Base-by-base conservation (phyloP, 1,140 invertebrate species). In the Pissodes strobi region DNA sequence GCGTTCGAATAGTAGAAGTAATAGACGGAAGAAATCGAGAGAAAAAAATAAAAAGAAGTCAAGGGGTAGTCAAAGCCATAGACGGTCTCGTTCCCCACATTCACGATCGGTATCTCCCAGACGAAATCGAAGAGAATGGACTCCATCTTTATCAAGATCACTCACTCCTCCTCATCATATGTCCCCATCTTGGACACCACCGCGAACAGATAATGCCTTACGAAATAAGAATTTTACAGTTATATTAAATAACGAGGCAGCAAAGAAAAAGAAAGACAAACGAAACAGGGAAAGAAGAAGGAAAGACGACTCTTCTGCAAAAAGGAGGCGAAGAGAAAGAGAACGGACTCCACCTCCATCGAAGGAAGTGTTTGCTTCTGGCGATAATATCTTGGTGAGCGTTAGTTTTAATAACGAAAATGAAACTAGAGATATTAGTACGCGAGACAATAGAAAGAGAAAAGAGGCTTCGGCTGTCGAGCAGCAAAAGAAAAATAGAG, bases 321-420 rank as follows among this genome's bases (percentile, higher is more conserved):
- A 80, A 65, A 82, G 75, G 67, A 87, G 82, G 61, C 49, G 72
- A 67, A 79, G 76, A 25, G 79, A 82, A 51, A 74, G 82, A 34
- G 81, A 83, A 18, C 81, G 82, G 55, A 83, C 83, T 0, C 83
- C 85, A 0, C 80, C 84, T 2, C 90, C 90, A 1, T 90, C 87
- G 0, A 95, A 95, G 76, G 92, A 94, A 79, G 91, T 95, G 0
- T 94, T 94, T 73, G 90, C 92, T 0, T 93, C 92, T 19, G 93
- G 93, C 2, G 92, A 94, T 78, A 94, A 94, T 74, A 95, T 95
- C 55, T 82, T 94, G 23, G 92, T 95, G 0, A 94, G 92, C 77
- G 91, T 95, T 4, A 94, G 91, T 77, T 95, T 95, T 76, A 90
- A 90, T 72, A 90, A 90, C 66, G 87, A 89, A 55, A 84, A 85